Percentiles rank a stretch among this genome's conserved stretches.
Evolutionary conservation across 2,797 vertebrate species (phyloP).

Genomic region (Australoheros facetus): DNA sequence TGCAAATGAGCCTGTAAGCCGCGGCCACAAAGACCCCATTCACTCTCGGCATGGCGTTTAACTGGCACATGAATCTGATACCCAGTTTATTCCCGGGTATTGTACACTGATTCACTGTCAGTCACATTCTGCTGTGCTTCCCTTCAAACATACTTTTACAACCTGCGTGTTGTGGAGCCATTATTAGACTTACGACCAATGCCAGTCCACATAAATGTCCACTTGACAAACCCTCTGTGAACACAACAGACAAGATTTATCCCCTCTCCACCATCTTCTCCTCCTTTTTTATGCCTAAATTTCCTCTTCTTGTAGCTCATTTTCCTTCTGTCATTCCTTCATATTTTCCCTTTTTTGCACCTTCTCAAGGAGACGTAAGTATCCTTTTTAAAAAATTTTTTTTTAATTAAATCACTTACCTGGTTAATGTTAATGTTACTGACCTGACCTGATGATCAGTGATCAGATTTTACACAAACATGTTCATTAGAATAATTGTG

Average conservation of each 20-base stretch:
- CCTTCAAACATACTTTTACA: conserved; percentile 26
- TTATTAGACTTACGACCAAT: conserved; percentile 55
- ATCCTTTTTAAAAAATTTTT: conserved; percentile 12
- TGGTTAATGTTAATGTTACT: background rate
- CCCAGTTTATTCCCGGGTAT: conserved; percentile 56
- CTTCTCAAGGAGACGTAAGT: conserved; percentile 31
- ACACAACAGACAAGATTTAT: conserved; percentile 55
- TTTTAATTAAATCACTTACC: background rate
- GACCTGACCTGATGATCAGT: background rate
- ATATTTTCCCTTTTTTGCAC: conserved; percentile 5
- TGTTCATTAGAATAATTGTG: background rate
- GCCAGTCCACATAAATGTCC: conserved; percentile 58
- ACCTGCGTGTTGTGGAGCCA: conserved; percentile 25
- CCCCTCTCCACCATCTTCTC: conserved; percentile 36
- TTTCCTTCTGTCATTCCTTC: background rate
- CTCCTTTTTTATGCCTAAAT: conserved; percentile 42
- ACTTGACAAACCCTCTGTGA: conserved; percentile 40
- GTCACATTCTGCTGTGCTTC: conserved; percentile 19
- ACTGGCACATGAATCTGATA: conserved; percentile 64
- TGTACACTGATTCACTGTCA: conserved; percentile 56
- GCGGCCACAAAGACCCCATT: conserved; percentile 73
- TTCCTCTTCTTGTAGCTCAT: conserved; percentile 55
- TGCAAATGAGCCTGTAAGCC: conserved; percentile 75
- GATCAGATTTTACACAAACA: background rate
- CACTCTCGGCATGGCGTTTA: conserved; percentile 43